Conservation (phyloP, 2,113 vertebrate genomes). For the Speoplatyrhinus poulsoni region DNA sequence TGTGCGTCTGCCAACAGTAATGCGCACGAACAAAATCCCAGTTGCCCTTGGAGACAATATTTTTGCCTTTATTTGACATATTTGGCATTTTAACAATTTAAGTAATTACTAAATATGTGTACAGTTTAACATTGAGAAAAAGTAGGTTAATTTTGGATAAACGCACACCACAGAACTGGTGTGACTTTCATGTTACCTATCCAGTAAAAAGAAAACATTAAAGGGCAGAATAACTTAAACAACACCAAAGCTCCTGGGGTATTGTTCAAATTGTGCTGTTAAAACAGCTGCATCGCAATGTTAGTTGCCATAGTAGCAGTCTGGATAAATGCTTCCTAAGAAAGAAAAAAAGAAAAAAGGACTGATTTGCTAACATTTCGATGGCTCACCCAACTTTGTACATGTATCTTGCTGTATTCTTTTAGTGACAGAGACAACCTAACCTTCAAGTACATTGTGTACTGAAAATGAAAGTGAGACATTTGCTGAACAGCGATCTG, state of each 20-base stretch:
- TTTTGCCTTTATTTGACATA: conserved; percentile 2
- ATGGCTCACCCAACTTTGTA: not conserved
- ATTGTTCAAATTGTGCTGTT: not conserved
- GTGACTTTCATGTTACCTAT: not conserved
- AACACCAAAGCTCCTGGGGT: not conserved
- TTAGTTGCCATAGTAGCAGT: not conserved
- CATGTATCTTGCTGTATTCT: not conserved
- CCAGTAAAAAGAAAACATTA: not conserved
- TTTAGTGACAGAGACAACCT: not conserved
- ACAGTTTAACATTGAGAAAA: too few relatives aligned
- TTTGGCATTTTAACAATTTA: not conserved
- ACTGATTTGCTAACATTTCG: not conserved
- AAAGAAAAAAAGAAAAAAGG: not conserved
- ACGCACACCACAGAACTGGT: too few relatives aligned
- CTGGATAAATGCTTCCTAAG: not conserved
- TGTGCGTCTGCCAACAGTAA: not conserved
- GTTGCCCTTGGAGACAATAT: not conserved
- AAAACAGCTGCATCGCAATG: not conserved
- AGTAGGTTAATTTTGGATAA: too few relatives aligned
- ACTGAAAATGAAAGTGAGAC: not conserved
- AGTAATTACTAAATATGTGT: too few relatives aligned
- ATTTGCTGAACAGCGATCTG: too few relatives aligned
- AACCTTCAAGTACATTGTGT: not conserved
- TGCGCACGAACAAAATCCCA: conserved; percentile 1
- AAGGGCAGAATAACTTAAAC: not conserved